Conservation (phyloP, 92 coral and sea anemone genomes). For the Palythoa grandiflora region DNA sequence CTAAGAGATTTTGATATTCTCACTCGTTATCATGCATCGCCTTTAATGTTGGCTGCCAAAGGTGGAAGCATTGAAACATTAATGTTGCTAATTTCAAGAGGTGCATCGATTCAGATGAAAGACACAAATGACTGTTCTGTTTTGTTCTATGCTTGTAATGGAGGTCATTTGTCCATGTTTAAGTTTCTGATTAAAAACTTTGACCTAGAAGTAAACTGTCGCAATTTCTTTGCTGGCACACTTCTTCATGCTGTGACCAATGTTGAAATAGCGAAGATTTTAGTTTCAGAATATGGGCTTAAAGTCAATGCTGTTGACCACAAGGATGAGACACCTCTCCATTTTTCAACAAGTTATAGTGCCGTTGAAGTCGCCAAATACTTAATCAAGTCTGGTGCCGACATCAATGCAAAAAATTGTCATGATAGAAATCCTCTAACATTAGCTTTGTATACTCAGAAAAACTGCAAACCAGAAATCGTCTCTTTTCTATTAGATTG, state of each 20-base stretch:
- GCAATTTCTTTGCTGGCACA: background rate
- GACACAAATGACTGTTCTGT: constrained; percentile 4
- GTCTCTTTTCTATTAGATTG: background rate
- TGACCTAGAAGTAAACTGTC: background rate
- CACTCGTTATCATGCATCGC: background rate
- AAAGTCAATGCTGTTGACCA: background rate
- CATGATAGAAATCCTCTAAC: background rate
- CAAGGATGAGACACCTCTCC: background rate
- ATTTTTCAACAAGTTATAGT: background rate
- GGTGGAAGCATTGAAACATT: constrained; percentile 4
- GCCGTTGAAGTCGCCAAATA: background rate
- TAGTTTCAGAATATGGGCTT: constrained; percentile 2
- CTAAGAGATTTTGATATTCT: background rate
- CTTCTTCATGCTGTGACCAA: background rate
- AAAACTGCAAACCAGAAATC: constrained; percentile 8
- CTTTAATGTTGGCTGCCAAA: constrained; percentile 24
- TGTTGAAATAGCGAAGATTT: background rate
- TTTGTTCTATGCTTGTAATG: constrained; percentile 37
- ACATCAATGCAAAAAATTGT: background rate
- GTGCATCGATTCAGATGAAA: background rate
- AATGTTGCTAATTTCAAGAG: constrained; percentile 11
- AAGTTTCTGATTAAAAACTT: background rate
- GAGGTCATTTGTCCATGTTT: constrained; percentile 4
- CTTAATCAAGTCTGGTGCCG: background rate
- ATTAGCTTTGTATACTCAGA: background rate